Conservation (phyloP, 2,888 invertebrate genomes). For the Rhamphomyia laevipes region DNA sequence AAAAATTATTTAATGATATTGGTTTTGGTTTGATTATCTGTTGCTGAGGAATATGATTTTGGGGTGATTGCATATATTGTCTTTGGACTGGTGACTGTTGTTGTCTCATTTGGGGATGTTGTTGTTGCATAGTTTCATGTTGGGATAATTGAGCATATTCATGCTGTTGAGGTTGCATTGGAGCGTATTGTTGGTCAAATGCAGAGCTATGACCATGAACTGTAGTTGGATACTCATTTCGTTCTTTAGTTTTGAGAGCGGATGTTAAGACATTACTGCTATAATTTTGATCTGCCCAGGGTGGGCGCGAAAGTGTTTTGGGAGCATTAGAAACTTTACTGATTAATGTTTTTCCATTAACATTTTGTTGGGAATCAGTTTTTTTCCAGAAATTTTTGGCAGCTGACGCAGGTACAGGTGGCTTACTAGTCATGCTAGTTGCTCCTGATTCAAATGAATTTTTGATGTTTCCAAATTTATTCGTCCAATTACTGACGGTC, state of each 20-base stretch:
- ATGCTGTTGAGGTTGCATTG: constrained; percentile 5
- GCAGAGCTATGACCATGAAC: no score
- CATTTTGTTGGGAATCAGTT: constrained; percentile 33
- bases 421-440: constrained; percentile 33
- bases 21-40: constrained; percentile 38
- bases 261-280: constrained; percentile 1
- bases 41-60: no score
- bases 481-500: constrained; percentile 60
- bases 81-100: not conserved
- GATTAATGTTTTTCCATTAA: not conserved
- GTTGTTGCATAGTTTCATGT: constrained; percentile 6
- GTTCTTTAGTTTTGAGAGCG: constrained; percentile 36
- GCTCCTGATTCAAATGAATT: constrained; percentile 55
- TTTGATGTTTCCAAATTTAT: constrained; percentile 71
- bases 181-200: constrained; percentile 5
- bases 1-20: constrained; percentile 53
- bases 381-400: constrained; percentile 52
- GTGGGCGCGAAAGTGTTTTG: not conserved
- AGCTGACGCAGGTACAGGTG: constrained; percentile 38
- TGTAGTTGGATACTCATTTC: constrained; percentile 14
- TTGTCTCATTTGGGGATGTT: constrained; percentile 6
- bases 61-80: no score
- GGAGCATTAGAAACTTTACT: constrained; percentile 26
- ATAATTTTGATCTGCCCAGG: constrained; percentile 5
- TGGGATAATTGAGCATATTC: constrained; percentile 13